Evolutionary conservation across 2,113 vertebrate species (phyloP).

Genomic region (Marcusenius ussheri): DNA sequence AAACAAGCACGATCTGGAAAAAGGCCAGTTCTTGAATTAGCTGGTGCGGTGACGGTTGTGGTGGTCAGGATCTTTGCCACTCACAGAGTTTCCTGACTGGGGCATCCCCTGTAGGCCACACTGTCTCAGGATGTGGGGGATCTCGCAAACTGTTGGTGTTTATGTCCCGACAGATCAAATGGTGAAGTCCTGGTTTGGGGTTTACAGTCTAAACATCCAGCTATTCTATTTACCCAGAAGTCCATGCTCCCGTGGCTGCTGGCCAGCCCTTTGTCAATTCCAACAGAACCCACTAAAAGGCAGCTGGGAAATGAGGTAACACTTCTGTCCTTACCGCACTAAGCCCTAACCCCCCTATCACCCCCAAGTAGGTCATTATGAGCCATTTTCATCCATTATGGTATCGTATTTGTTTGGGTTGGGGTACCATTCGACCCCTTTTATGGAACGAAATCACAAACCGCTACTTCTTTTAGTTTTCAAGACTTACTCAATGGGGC

Average conservation of each 20-base stretch:
- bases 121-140: neutral
- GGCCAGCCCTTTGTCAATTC: neutral
- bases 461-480: neutral
- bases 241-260: neutral
- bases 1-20: neutral
- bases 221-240: neutral
- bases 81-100: neutral
- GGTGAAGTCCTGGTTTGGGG: neutral
- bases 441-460: neutral
- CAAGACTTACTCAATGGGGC: neutral
- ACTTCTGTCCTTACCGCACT: neutral
- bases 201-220: neutral
- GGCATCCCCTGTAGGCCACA: neutral
- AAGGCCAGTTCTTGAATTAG: neutral
- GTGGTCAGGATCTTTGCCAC: neutral
- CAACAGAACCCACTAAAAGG: neutral
- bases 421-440: neutral
- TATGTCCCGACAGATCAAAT: neutral
- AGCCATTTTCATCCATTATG: neutral
- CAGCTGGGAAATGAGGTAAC: constrained; percentile 11
- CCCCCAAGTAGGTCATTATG: neutral
- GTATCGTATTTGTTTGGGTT: neutral
- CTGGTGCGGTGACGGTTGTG: neutral
- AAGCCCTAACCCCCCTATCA: neutral
- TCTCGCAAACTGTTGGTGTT: neutral